phyloP scores from a whole-genome alignment of 2,888 invertebrate species.

The Prenolepis imparis region DNA sequence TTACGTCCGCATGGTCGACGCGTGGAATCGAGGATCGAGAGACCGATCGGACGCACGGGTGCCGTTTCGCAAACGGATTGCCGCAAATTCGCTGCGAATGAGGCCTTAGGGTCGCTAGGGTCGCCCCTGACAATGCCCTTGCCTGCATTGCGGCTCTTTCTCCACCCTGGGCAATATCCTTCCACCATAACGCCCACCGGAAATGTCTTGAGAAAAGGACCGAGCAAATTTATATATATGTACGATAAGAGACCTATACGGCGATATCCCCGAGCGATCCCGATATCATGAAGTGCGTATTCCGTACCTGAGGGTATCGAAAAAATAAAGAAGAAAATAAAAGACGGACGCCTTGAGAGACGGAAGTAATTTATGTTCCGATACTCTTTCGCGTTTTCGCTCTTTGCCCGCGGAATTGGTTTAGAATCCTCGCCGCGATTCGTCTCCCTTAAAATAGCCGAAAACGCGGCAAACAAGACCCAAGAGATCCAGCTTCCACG shows the following conservation, averaged over 20 bases:
- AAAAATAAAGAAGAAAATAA: neutral
- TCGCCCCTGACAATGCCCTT: constrained; percentile 86
- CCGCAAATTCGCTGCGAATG: constrained; percentile 70
- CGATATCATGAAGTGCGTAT: neutral
- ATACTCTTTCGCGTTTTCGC: constrained; percentile 15
- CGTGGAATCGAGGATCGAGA: constrained; percentile 54
- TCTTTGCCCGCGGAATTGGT: constrained; percentile 29
- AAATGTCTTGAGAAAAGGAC: constrained; percentile 13
- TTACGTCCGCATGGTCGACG: constrained; percentile 9
- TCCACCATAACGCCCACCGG: constrained; percentile 62
- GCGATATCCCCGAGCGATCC: neutral
- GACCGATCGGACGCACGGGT: constrained; percentile 61
- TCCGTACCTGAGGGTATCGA: neutral
- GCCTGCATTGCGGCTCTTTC: constrained; percentile 84
- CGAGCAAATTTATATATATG: neutral
- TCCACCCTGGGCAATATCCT: constrained; percentile 66
- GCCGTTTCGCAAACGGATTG: constrained; percentile 71
- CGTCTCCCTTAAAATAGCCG: constrained; percentile 45
- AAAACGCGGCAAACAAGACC: constrained; percentile 46
- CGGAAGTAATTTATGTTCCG: constrained; percentile 24
- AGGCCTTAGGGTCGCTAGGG: constrained; percentile 81
- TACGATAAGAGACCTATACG: neutral
- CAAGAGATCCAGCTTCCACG: constrained; percentile 28
- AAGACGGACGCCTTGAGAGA: neutral
- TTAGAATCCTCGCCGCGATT: constrained; percentile 18